These are phyloP conservation scores for Micronisus gabar DNA, from an alignment of 2,113 vertebrate species.

Conservation along the genomic window DNA sequence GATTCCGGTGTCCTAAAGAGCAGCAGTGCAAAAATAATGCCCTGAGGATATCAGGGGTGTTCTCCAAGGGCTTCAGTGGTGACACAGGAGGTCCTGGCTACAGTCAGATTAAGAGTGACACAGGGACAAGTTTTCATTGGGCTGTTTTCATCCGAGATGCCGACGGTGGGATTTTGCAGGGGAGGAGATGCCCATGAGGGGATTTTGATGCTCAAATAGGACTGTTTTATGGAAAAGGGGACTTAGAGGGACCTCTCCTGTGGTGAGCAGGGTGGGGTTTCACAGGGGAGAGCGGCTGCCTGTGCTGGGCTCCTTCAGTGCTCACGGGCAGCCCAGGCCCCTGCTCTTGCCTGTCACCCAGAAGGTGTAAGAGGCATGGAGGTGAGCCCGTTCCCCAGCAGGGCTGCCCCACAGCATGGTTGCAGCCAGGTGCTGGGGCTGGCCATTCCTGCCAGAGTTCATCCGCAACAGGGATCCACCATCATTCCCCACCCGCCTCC, in stretches of 20 bases:
- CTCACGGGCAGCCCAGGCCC: fast-evolving
- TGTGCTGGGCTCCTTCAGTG: background rate
- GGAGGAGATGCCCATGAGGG: background rate
- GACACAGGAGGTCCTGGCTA: background rate
- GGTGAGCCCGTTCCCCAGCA: background rate
- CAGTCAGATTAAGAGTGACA: fast-evolving
- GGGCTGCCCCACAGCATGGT: fast-evolving
- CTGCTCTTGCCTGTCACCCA: background rate
- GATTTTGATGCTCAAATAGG: background rate
- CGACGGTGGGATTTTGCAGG: background rate
- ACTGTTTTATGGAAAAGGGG: background rate
- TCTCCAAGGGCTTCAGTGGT: background rate
- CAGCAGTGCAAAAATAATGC: background rate
- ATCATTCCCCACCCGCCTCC: background rate
- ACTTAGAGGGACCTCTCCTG: background rate
- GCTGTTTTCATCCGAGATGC: background rate
- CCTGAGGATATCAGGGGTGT: background rate
- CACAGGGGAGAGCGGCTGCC: background rate
- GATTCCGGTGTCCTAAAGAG: background rate
- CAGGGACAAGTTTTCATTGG: background rate
- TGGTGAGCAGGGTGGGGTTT: background rate
- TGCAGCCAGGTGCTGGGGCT: background rate
- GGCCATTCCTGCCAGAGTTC: fast-evolving
- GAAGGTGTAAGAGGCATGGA: background rate
- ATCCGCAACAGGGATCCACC: background rate